These are phyloP conservation scores for Jaculus jaculus DNA, from an alignment of 2,113 vertebrate genomes.

Conservation along the genomic window DNA sequence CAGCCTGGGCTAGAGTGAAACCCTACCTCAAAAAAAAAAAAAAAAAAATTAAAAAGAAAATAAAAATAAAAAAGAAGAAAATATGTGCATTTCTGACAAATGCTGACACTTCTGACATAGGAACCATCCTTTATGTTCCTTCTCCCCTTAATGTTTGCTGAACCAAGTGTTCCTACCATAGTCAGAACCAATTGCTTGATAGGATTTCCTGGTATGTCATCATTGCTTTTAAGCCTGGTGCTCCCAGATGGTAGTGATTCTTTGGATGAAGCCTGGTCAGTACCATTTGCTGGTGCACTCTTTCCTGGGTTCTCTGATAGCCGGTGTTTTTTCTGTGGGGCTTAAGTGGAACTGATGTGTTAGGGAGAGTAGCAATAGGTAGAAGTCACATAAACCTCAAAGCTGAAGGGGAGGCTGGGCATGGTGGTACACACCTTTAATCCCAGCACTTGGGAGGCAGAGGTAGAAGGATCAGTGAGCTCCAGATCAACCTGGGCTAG, in stretches of 20 bases:
- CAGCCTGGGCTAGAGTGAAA: no score
- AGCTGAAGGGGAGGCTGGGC: no score
- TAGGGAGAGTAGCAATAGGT: background rate
- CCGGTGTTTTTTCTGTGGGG: background rate
- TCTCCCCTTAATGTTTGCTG: slow-evolving; percentile 12
- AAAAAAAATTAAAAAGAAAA: no score
- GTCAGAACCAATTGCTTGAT: background rate
- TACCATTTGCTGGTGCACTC: background rate
- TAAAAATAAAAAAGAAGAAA: no score
- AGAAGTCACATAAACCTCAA: background rate
- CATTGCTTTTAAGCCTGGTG: background rate
- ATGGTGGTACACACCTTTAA: no score
- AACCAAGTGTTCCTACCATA: background rate
- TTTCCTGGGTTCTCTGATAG: background rate
- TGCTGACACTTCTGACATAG: background rate
- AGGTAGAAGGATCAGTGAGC: no score
- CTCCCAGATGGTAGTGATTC: background rate
- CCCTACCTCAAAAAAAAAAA: no score
- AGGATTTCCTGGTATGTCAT: slow-evolving; percentile 17
- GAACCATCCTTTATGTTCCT: slow-evolving; percentile 17
- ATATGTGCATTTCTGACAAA: slow-evolving; percentile 13
- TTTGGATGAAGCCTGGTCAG: background rate
- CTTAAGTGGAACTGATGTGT: background rate
- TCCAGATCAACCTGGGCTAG: no score
- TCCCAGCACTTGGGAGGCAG: no score